A percentile compares a stretch with the other conserved stretches of the same genome.
Evolutionary conservation across 2,797 vertebrate species (phyloP).

Genomic region (Mus spretus): DNA sequence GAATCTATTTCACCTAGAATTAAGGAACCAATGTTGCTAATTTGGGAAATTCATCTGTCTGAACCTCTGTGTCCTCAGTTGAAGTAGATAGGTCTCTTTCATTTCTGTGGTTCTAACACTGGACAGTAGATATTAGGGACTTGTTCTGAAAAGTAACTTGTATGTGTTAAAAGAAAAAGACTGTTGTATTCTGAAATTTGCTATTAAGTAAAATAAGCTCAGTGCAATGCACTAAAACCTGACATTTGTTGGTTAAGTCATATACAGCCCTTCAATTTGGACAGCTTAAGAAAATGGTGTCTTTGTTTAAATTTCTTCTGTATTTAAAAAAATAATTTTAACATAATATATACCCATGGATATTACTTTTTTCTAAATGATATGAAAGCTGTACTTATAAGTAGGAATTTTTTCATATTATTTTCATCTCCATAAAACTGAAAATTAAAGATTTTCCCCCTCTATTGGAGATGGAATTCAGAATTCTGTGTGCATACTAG

Average conservation of each 20-base stretch:
- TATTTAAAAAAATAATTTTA: slow-evolving; percentile 57
- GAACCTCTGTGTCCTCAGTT: slow-evolving; percentile 17
- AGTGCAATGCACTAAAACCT: slow-evolving; percentile 5
- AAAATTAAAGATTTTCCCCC: slow-evolving; percentile 51
- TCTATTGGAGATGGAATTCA: neutral
- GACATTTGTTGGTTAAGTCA: slow-evolving; percentile 53
- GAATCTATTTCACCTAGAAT: slow-evolving; percentile 43
- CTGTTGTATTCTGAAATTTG: slow-evolving; percentile 63
- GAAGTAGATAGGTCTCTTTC: neutral
- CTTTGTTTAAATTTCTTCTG: slow-evolving; percentile 28
- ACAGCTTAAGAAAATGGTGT: slow-evolving; percentile 52
- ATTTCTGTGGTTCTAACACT: slow-evolving; percentile 44
- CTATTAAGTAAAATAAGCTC: slow-evolving; percentile 53
- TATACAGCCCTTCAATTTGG: slow-evolving; percentile 57
- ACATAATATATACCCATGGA: neutral
- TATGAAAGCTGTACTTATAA: slow-evolving; percentile 15
- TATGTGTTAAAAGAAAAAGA: slow-evolving; percentile 42
- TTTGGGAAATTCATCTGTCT: slow-evolving; percentile 37
- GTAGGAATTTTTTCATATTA: slow-evolving; percentile 51
- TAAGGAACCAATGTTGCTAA: slow-evolving; percentile 48
- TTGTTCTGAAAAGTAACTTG: slow-evolving; percentile 64
- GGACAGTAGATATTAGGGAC: slow-evolving; percentile 34
- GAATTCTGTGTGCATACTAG: neutral
- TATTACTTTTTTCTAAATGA: neutral
- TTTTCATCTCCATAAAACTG: slow-evolving; percentile 67